Conservation (phyloP, 1,140 invertebrate species). For the Babylonia areolata region DNA sequence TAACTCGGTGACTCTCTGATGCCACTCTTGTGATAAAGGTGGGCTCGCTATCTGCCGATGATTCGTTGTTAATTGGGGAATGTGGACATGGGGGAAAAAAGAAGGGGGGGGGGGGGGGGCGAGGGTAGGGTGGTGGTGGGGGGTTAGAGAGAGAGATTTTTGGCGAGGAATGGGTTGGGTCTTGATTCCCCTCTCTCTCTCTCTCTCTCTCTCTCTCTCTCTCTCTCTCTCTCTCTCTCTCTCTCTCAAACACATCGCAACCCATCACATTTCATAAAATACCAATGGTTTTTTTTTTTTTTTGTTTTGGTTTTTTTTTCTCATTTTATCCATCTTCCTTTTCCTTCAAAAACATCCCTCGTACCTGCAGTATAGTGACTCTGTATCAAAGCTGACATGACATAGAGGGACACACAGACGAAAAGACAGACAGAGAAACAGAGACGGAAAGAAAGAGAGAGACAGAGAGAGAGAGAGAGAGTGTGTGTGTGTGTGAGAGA, state of each 20-base stretch:
- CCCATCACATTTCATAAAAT: too few species aligned
- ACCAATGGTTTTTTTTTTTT: neutral
- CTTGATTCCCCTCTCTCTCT: neutral
- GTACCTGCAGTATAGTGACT: too few species aligned
- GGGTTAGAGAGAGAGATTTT: too few species aligned
- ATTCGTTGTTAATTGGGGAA: too few species aligned
- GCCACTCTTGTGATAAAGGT: too few species aligned
- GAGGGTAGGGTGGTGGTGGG: too few species aligned
- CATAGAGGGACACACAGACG: neutral
- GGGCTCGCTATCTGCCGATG: too few species aligned
- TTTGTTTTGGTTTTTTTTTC: neutral
- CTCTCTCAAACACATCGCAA: neutral
- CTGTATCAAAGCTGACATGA: neutral
- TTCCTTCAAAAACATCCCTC: neutral
- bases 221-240: neutral
- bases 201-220: neutral
- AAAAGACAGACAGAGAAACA: neutral
- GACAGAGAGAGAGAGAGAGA: conserved; percentile 3
- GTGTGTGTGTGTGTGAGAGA: too few species aligned
- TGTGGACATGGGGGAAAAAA: too few species aligned
- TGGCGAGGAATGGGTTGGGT: too few species aligned
- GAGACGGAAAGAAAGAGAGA: neutral
- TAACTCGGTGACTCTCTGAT: too few species aligned
- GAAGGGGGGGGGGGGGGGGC: too few species aligned
- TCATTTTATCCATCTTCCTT: neutral